Evolutionary conservation across 2,113 vertebrate genomes (phyloP), one percentile per base, ranked within the genome.

Genomic region (Gymnogyps californianus): DNA sequence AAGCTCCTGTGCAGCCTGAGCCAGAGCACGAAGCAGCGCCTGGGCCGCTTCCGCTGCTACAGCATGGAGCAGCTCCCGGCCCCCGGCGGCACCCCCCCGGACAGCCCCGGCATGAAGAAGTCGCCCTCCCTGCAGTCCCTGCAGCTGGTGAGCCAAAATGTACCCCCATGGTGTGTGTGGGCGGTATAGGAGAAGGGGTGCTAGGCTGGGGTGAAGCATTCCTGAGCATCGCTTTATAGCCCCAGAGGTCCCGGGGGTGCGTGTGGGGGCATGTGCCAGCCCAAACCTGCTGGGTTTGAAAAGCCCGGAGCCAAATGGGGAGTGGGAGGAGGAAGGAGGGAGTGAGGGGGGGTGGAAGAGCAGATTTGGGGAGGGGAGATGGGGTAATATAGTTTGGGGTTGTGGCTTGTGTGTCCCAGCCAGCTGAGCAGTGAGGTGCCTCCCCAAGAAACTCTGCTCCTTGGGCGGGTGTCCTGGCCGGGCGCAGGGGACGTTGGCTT

Each of bases 91-190:
- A 4, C 58, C 92, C n/a, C 57, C 12, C 92, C 16, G 26, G 96
- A 92, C 8, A n/a, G n/a, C 89, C 94, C 85, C 1, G 79, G 76
- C 54, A 93, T 99, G 93, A 99, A 98, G 98, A 99, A 98, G 89
- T 98, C 98, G 0, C 99, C 99, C 1, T 99, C 99, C 0, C 95
- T 99, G 89, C 99, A 99, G 88, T 98, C 98, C n/a, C 97, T 99
- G 74, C 93, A 92, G 61, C 98, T 98, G 97, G 99, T 99, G 92
- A 99, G 99, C 97, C 6, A 5, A 72, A 70, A 54, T 2, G 15
- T 46, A 6, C 0, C 38, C 14, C 7, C 38, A 38, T 38, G 38
- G 38, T 38, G 38, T 38, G 38, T 38, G 38, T n/a, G 38, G 38
- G 38, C 7, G 38, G 38, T 38, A 38, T 38, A 38, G 34, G 26